A percentile compares a stretch with the other conserved stretches of the same genome.
Evolutionary conservation across 1,140 invertebrate species (phyloP).

Genomic region (Neelides sp.): DNA sequence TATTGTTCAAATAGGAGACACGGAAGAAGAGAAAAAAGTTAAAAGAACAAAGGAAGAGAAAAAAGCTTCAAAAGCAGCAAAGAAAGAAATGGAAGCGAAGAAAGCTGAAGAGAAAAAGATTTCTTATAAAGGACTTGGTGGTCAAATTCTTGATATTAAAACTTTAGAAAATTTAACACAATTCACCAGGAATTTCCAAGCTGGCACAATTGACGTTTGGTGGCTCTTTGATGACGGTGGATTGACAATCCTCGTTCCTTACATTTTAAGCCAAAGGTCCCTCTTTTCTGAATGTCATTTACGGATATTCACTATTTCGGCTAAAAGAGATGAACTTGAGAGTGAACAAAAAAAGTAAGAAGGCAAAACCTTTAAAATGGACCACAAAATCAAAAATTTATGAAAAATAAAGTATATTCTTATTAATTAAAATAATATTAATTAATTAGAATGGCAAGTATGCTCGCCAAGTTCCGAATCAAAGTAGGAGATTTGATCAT

Average conservation of each 20-base stretch:
- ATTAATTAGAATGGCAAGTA: constrained; percentile 71
- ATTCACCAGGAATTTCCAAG: constrained; percentile 50
- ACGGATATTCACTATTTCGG: constrained; percentile 85
- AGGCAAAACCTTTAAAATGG: not conserved
- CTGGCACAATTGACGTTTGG: constrained; percentile 90
- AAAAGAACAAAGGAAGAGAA: too few species aligned
- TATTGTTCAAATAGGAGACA: too few species aligned
- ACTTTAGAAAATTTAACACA: constrained; percentile 49
- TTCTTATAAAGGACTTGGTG: constrained; percentile 40
- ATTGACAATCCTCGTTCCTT: constrained; percentile 66
- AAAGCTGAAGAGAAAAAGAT: constrained; percentile 7
- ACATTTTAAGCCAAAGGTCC: constrained; percentile 74
- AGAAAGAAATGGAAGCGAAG: not conserved
- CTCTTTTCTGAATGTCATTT: constrained; percentile 78
- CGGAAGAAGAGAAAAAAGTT: too few species aligned
- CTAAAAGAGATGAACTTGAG: constrained; percentile 80
- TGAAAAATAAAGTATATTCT: not conserved
- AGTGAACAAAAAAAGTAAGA: constrained; percentile 75
- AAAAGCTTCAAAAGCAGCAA: not conserved
- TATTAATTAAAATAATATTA: constrained; percentile 1
- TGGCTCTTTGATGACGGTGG: constrained; percentile 77
- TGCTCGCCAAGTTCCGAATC: constrained; percentile 92
- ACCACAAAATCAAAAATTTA: not conserved
- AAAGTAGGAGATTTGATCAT: constrained; percentile 85
- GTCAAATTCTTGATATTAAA: constrained; percentile 45